Conservation (phyloP, 1,140 invertebrate genomes). For the Pomacea maculata region DNA sequence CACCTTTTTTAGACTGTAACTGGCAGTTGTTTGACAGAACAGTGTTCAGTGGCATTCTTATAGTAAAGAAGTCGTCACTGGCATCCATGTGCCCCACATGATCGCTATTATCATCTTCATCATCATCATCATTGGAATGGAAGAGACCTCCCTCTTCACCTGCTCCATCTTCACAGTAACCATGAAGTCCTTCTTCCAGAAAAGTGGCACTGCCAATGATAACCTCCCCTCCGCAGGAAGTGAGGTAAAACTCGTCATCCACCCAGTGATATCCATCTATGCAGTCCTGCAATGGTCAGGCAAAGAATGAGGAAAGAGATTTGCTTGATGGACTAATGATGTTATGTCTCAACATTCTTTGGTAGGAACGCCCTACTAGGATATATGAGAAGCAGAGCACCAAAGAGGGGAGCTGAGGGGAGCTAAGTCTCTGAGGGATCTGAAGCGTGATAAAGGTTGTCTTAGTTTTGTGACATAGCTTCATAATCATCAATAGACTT, state of each 20-base stretch:
- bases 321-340: too few species aligned
- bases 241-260: slow-evolving; percentile 55
- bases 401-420: too few species aligned
- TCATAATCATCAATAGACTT: too few species aligned
- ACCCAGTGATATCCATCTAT: slow-evolving; percentile 58
- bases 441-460: too few species aligned
- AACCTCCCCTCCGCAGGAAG: slow-evolving; percentile 51
- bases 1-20: too few species aligned
- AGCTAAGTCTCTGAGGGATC: too few species aligned
- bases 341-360: too few species aligned
- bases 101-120: slow-evolving; percentile 3
- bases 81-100: background rate
- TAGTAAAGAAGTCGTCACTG: slow-evolving; percentile 5
- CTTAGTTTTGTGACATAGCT: too few species aligned
- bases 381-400: too few species aligned
- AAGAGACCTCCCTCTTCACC: slow-evolving; percentile 12
- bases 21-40: background rate
- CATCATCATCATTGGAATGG: slow-evolving; percentile 11
- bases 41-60: background rate
- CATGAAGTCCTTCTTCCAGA: slow-evolving; percentile 50
- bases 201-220: slow-evolving; percentile 49
- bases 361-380: too few species aligned
- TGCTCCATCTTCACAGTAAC: slow-evolving; percentile 35
- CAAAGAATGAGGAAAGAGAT: too few species aligned
- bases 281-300: slow-evolving; percentile 13